A percentile compares a stretch with the other conserved stretches of the same genome.
Conservation (phyloP, 2,797 vertebrate genomes). For the Pseudopleuronectes americanus region DNA sequence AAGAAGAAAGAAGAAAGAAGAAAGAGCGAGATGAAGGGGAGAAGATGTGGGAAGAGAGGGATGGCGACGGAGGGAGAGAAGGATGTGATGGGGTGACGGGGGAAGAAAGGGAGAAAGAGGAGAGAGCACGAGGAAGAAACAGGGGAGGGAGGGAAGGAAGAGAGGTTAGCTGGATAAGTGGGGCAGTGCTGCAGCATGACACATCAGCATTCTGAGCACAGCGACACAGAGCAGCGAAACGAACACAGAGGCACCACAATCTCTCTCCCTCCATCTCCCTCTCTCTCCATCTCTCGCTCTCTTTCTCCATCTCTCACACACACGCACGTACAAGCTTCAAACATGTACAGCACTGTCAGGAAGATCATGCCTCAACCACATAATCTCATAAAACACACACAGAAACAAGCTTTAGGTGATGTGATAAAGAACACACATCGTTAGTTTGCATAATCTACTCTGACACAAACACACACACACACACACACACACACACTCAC, state of each 20-base stretch:
- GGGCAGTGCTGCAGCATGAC: constrained; percentile 86
- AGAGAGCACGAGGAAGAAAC: constrained; percentile 11
- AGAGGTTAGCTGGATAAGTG: constrained; percentile 85
- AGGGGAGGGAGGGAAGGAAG: constrained; percentile 53
- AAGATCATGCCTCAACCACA: constrained; percentile 31
- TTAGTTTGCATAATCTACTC: constrained; percentile 23
- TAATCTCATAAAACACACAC: constrained; percentile 36
- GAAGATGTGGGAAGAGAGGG: constrained; percentile 7
- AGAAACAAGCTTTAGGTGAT: constrained; percentile 21
- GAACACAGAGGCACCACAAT: constrained; percentile 64
- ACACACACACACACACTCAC: not conserved
- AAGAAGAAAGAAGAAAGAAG: constrained; percentile 2
- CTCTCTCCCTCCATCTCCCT: constrained; percentile 28
- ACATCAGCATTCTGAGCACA: constrained; percentile 87
- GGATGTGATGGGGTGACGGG: not conserved
- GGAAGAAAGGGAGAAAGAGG: not conserved
- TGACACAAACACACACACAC: constrained; percentile 1
- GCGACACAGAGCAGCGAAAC: constrained; percentile 71
- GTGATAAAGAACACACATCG: constrained; percentile 32
- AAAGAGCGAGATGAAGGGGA: constrained; percentile 21
- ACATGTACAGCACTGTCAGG: constrained; percentile 31
- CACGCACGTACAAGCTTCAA: constrained; percentile 29
- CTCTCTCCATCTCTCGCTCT: constrained; percentile 16
- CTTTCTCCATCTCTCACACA: not conserved
- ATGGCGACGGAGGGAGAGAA: not conserved